Percentiles rank a stretch among this genome's conserved stretches.
Conservation (phyloP, 53 echinoderm and acorn worm genomes). For the Hippasteria phrygiana region DNA sequence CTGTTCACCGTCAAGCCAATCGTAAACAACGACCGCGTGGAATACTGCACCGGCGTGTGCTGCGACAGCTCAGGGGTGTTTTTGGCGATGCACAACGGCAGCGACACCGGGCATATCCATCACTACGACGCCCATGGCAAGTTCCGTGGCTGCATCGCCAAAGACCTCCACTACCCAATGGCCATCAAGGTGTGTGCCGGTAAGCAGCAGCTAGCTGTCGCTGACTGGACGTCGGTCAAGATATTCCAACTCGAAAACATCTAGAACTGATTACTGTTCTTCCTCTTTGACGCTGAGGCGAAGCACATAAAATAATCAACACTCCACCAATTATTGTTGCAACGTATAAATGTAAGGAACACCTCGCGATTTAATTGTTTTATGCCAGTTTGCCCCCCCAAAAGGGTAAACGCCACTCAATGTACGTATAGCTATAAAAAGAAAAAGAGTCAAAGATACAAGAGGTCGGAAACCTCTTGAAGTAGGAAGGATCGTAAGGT, state of each 20-base stretch:
- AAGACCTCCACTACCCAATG: constrained; percentile 53
- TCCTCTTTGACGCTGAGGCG: neutral
- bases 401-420: no score
- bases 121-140: constrained; percentile 39
- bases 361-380: no score
- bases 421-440: no score
- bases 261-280: neutral
- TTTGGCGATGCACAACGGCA: constrained; percentile 51
- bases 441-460: no score
- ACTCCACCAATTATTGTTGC: no score
- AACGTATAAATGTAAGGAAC: no score
- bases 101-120: constrained; percentile 50
- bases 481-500: no score
- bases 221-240: constrained; percentile 60
- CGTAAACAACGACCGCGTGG: constrained; percentile 19
- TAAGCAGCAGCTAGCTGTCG: constrained; percentile 37
- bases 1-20: constrained; percentile 11
- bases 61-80: constrained; percentile 39
- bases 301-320: neutral
- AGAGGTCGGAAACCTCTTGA: no score
- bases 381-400: no score
- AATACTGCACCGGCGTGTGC: constrained; percentile 58
- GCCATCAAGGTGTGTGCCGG: constrained; percentile 37
- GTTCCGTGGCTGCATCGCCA: constrained; percentile 27
- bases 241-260: constrained; percentile 39